phyloP scores from a whole-genome alignment of 2,797 vertebrate genomes.

The Danio choprae region DNA sequence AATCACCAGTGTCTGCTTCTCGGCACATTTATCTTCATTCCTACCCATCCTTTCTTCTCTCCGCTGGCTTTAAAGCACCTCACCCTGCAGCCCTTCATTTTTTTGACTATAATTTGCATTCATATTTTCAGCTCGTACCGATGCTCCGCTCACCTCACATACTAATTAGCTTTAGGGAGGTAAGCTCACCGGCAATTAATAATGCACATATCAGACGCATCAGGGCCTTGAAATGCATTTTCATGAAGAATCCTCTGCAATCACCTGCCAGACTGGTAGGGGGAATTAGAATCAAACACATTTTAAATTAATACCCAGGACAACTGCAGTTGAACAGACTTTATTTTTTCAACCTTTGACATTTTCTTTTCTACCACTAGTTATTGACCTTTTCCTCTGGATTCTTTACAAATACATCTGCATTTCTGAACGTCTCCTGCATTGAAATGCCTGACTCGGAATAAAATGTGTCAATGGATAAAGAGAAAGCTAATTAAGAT shows the following conservation, averaged over 20 bases:
- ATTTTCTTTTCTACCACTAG: conserved; percentile 29
- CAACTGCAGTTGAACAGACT: conserved; percentile 3
- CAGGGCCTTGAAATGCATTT: conserved; percentile 15
- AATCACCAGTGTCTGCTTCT: conserved; percentile 23
- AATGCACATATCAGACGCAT: conserved; percentile 43
- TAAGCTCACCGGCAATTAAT: conserved; percentile 38
- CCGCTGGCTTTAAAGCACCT: conserved; percentile 30
- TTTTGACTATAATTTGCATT: conserved; percentile 43
- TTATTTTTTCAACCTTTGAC: conserved; percentile 44
- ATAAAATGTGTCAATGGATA: not conserved
- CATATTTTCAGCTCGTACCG: conserved; percentile 27
- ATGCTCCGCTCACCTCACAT: conserved; percentile 12
- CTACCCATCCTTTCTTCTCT: conserved; percentile 17
- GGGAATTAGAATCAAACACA: conserved; percentile 23
- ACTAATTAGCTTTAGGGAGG: conserved; percentile 35
- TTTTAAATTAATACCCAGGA: conserved; percentile 36
- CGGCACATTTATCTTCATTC: conserved; percentile 18
- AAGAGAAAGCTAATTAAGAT: not conserved
- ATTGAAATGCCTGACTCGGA: not conserved
- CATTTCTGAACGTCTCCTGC: not conserved
- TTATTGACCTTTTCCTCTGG: conserved; percentile 33
- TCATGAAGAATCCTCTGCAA: conserved; percentile 18
- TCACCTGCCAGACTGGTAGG: conserved; percentile 25
- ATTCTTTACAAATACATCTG: not conserved
- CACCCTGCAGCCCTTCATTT: conserved; percentile 40